Percentiles rank a stretch among this genome's conserved stretches.
Conservation (phyloP, 2,888 invertebrate genomes). For the Campopleginae sp. region DNA sequence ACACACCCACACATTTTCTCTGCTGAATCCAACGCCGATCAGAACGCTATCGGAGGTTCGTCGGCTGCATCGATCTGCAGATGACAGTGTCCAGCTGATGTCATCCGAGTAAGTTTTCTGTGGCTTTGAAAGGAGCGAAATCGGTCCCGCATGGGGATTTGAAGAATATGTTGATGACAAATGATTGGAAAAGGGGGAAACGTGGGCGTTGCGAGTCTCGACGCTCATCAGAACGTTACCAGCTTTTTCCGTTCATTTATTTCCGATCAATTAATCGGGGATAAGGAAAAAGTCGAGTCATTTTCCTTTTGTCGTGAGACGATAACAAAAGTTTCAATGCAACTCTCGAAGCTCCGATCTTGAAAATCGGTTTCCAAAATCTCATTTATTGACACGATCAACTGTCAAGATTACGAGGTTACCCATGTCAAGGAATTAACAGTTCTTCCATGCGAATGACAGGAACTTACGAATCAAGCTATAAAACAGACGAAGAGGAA, state of each 20-base stretch:
- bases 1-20: slow-evolving; percentile 85
- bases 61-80: slow-evolving; percentile 83
- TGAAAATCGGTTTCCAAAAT: neutral
- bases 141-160: neutral
- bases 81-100: slow-evolving; percentile 86
- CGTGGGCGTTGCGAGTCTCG: neutral
- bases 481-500: neutral
- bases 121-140: slow-evolving; percentile 19
- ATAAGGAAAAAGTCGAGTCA: neutral
- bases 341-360: neutral
- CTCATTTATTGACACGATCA: neutral
- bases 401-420: neutral
- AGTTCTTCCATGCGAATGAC: slow-evolving; percentile 35
- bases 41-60: slow-evolving; percentile 85
- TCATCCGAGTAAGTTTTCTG: slow-evolving; percentile 80
- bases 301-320: neutral
- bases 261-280: slow-evolving; percentile 8
- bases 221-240: slow-evolving; percentile 19
- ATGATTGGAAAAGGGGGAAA: neutral
- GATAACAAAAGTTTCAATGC: neutral
- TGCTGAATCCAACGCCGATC: slow-evolving; percentile 85
- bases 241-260: neutral
- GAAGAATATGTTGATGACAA: slow-evolving; percentile 6
- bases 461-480: slow-evolving; percentile 25
- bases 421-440: neutral